phyloP scores from a whole-genome alignment of 2,888 invertebrate species.

The Drosophila sordidula region DNA sequence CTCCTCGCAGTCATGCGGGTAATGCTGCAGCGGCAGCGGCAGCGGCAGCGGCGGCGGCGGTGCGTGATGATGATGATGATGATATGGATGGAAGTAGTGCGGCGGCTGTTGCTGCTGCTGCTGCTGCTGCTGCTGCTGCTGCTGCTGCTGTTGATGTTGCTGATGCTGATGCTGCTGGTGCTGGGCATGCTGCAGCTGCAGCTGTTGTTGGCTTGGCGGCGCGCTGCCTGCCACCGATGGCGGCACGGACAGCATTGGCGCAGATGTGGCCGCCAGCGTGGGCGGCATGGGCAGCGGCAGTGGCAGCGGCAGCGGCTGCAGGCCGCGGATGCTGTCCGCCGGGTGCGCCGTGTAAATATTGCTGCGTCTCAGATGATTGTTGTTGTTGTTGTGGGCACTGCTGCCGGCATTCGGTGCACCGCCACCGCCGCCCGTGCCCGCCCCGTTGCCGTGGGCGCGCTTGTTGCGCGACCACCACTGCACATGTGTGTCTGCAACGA shows the following conservation, averaged over 20 bases:
- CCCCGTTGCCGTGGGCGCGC: constrained; percentile 68
- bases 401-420: constrained; percentile 42
- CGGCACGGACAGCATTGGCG: constrained; percentile 47
- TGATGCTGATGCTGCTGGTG: constrained; percentile 39
- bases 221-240: constrained; percentile 44
- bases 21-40: constrained; percentile 40
- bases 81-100: constrained; percentile 72
- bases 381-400: constrained; percentile 76
- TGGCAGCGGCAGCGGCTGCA: constrained; percentile 71
- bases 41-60: constrained; percentile 18
- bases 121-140: constrained; percentile 22
- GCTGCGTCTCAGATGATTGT: constrained; percentile 84
- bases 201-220: constrained; percentile 45
- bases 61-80: constrained; percentile 62
- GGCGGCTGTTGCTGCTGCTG: constrained; percentile 62
- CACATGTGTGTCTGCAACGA: constrained; percentile 83
- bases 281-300: constrained; percentile 54
- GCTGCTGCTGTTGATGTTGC: constrained; percentile 57
- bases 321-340: constrained; percentile 84
- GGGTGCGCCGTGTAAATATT: constrained; percentile 85
- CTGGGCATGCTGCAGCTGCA: constrained; percentile 41
- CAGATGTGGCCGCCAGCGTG: constrained; percentile 48
- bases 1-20: constrained; percentile 65
- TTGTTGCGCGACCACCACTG: constrained; percentile 85
- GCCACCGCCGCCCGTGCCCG: constrained; percentile 39